Evolutionary conservation across 53 echinoderm and acorn worm species (phyloP).

Genomic region (Astropecten irregularis): DNA sequence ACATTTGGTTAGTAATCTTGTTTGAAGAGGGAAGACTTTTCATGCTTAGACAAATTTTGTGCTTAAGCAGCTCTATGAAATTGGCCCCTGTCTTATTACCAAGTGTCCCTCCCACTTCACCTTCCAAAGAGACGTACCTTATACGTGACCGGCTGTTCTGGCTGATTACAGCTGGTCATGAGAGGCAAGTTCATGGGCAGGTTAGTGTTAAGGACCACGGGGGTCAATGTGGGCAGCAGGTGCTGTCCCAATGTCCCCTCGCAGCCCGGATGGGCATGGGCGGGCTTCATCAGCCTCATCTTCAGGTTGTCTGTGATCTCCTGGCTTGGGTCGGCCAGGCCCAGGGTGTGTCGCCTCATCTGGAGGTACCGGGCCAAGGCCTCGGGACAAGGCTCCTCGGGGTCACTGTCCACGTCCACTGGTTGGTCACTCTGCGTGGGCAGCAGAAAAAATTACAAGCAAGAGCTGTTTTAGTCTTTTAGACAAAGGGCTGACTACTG

Average conservation of each 20-base stretch:
- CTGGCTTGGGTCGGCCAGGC: conserved; percentile 81
- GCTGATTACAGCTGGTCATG: conserved; percentile 55
- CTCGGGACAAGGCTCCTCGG: conserved; percentile 87
- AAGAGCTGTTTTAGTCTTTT: too few species aligned
- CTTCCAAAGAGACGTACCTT: conserved; percentile 61
- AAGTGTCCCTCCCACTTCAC: too few species aligned
- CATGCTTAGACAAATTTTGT: too few species aligned
- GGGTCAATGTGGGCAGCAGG: conserved; percentile 38
- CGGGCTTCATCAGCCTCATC: conserved; percentile 46
- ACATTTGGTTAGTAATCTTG: too few species aligned
- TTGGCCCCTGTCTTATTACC: background rate
- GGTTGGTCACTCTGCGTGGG: conserved; percentile 60
- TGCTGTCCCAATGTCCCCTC: conserved; percentile 21
- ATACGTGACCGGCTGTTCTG: conserved; percentile 75
- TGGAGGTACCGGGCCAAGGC: conserved; percentile 79
- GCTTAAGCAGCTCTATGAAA: too few species aligned
- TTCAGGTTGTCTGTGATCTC: conserved; percentile 73
- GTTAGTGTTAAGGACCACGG: conserved; percentile 65
- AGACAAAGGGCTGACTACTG: too few species aligned
- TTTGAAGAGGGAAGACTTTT: too few species aligned
- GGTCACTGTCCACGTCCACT: conserved; percentile 90
- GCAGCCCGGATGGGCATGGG: conserved; percentile 21
- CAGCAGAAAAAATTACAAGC: background rate
- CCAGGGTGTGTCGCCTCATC: conserved; percentile 83
- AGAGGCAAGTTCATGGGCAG: conserved; percentile 90